A percentile compares a stretch with the other conserved stretches of the same genome.
Evolutionary conservation across 2,113 vertebrate genomes (phyloP).

Genomic region (Alces alces): DNA sequence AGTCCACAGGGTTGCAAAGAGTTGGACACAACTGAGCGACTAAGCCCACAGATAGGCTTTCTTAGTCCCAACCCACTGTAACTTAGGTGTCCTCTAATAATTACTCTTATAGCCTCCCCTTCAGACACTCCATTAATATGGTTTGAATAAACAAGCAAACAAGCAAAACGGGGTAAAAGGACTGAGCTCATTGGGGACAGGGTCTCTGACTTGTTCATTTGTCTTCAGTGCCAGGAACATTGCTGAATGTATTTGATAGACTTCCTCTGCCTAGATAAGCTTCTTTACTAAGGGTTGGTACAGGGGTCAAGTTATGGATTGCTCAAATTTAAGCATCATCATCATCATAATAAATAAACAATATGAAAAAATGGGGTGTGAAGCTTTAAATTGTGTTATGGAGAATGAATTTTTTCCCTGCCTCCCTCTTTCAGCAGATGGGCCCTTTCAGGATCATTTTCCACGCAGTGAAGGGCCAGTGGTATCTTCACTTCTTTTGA

Average conservation of each 20-base stretch:
- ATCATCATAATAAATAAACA: neutral
- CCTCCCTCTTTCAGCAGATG: neutral
- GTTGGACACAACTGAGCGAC: fast-evolving
- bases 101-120: neutral
- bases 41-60: neutral
- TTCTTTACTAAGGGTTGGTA: neutral
- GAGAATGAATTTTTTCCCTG: neutral
- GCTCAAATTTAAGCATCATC: neutral
- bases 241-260: neutral
- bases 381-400: neutral
- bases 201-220: neutral
- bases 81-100: neutral
- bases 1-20: neutral
- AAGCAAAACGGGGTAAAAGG: neutral
- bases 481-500: neutral
- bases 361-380: neutral
- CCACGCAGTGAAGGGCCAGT: neutral
- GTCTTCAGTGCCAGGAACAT: neutral
- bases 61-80: neutral
- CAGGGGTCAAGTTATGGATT: neutral
- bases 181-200: neutral
- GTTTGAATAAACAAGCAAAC: neutral
- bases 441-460: neutral
- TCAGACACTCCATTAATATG: neutral
- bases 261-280: neutral